Percentiles rank a stretch among this genome's conserved stretches.
Conservation (phyloP, 2,888 invertebrate species). For the Hipparchia sbordonii region DNA sequence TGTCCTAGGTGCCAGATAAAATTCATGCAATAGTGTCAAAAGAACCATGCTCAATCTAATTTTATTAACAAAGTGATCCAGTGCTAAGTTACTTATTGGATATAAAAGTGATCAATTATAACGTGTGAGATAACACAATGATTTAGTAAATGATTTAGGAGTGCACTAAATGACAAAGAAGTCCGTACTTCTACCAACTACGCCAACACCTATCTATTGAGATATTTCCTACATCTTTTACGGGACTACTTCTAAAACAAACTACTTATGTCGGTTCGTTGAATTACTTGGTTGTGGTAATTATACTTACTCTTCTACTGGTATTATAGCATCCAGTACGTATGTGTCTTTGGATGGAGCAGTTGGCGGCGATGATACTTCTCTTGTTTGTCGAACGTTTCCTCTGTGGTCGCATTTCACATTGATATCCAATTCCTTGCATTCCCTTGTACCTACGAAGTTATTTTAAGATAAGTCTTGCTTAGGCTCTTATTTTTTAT, state of each 20-base stretch:
- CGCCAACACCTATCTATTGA: conserved; percentile 34
- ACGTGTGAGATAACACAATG: conserved; percentile 3
- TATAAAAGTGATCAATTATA: conserved; percentile 21
- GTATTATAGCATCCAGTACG: conserved; percentile 90
- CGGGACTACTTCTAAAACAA: conserved; percentile 6
- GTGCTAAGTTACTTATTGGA: conserved; percentile 26
- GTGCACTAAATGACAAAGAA: conserved; percentile 26
- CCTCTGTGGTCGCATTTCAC: conserved; percentile 94
- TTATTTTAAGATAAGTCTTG: background rate
- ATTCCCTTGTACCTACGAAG: conserved; percentile 87
- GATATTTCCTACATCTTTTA: conserved; percentile 8
- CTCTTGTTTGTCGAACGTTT: conserved; percentile 85
- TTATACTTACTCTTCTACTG: conserved; percentile 91
- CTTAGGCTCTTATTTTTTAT: background rate
- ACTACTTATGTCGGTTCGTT: background rate
- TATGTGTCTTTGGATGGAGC: conserved; percentile 90
- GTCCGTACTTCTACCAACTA: conserved; percentile 27
- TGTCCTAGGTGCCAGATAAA: conserved; percentile 85
- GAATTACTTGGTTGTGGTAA: conserved; percentile 15
- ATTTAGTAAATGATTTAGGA: conserved; percentile 14
- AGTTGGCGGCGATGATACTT: conserved; percentile 77
- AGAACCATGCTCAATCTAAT: conserved; percentile 56
- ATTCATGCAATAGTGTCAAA: conserved; percentile 77
- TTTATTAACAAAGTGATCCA: conserved; percentile 24
- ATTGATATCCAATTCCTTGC: conserved; percentile 94